phyloP scores from a whole-genome alignment of 1,140 invertebrate species.

The Drosophila biarmipes region DNA sequence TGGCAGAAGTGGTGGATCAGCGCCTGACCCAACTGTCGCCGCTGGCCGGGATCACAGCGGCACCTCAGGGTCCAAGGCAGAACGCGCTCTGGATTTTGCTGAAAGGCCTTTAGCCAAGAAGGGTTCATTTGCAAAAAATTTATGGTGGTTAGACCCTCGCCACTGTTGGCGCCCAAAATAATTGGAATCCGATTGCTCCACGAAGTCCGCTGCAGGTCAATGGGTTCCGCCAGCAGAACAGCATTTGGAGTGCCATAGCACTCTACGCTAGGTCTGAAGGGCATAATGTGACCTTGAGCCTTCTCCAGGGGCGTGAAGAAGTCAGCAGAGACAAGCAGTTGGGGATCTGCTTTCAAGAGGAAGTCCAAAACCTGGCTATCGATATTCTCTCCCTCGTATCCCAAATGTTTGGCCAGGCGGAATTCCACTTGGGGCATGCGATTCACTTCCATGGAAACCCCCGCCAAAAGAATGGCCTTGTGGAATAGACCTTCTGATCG shows the following conservation, averaged over 20 bases:
- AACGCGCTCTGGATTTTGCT: slow-evolving; percentile 26
- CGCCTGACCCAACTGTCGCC: slow-evolving; percentile 37
- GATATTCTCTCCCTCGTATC: slow-evolving; percentile 61
- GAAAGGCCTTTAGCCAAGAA: slow-evolving; percentile 1
- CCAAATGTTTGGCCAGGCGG: slow-evolving; percentile 64
- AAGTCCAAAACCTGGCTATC: slow-evolving; percentile 49
- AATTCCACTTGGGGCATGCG: slow-evolving; percentile 49
- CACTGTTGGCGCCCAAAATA: slow-evolving; percentile 59
- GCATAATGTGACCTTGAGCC: neutral
- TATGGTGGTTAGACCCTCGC: slow-evolving; percentile 17
- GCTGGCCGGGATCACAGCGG: slow-evolving; percentile 23
- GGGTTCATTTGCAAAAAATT: slow-evolving; percentile 13
- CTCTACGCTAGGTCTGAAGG: slow-evolving; percentile 57
- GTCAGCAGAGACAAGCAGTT: slow-evolving; percentile 28
- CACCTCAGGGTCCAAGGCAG: slow-evolving; percentile 41
- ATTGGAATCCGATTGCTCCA: slow-evolving; percentile 70
- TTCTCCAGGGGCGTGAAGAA: slow-evolving; percentile 40
- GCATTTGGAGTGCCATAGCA: slow-evolving; percentile 33
- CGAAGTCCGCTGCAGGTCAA: slow-evolving; percentile 40
- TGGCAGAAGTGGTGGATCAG: slow-evolving; percentile 40
- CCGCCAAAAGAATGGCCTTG: slow-evolving; percentile 87
- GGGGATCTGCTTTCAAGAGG: slow-evolving; percentile 36
- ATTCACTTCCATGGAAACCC: slow-evolving; percentile 70
- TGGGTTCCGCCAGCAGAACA: slow-evolving; percentile 45
- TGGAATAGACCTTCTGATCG: slow-evolving; percentile 86